These are phyloP conservation scores for Vidua macroura DNA, from an alignment of 2,113 vertebrate species.

Conservation along the genomic window DNA sequence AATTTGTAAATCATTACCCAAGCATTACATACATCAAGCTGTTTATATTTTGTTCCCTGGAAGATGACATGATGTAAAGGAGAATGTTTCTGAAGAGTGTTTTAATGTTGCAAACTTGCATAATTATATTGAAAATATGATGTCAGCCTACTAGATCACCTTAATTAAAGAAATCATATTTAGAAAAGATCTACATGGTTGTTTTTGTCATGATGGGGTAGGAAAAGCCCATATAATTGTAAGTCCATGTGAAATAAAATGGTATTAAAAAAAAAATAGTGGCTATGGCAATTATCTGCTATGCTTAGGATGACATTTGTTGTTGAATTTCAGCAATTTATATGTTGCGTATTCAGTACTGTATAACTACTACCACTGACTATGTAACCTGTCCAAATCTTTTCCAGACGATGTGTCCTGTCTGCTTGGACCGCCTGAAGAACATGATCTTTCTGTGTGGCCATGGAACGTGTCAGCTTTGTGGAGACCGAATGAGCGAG, in stretches of 20 bases:
- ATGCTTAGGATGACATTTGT: neutral
- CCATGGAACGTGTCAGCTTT: constrained; percentile 96
- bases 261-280: neutral
- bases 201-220: neutral
- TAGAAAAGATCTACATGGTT: neutral
- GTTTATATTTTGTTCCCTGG: neutral
- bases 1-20: neutral
- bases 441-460: constrained; percentile 99
- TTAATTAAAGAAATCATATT: neutral
- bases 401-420: constrained; percentile 96
- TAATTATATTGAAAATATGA: neutral
- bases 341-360: neutral
- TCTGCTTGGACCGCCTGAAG: constrained; percentile 98
- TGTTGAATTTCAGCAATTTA: neutral
- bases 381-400: constrained; percentile 20
- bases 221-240: neutral
- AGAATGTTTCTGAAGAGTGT: neutral
- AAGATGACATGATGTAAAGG: neutral
- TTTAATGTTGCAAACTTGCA: neutral
- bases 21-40: neutral
- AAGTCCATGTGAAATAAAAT: neutral
- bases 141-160: neutral
- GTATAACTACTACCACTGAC: neutral
- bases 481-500: constrained; percentile 98
- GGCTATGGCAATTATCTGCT: neutral